Conservation (phyloP, 1,140 invertebrate species). For the Intoshia linei region DNA sequence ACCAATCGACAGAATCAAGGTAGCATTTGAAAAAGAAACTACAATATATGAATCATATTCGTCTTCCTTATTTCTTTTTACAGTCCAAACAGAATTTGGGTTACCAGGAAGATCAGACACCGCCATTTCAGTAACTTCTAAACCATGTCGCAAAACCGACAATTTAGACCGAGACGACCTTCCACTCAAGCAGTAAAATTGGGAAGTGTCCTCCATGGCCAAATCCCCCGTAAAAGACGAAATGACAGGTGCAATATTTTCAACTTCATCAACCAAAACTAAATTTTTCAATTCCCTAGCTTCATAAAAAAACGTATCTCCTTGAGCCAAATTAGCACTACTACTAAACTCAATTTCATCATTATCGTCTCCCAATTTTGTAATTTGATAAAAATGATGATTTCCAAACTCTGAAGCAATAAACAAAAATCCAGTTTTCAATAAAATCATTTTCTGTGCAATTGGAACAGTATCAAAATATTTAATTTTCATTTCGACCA, state of each 20-base stretch:
- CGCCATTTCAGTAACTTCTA: slow-evolving; percentile 88
- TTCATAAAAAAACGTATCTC: slow-evolving; percentile 93
- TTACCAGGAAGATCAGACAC: slow-evolving; percentile 91
- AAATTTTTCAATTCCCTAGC: slow-evolving; percentile 67
- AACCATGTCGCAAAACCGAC: slow-evolving; percentile 62
- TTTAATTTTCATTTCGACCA: slow-evolving; percentile 88
- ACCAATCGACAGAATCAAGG: slow-evolving; percentile 84
- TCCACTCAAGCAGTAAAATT: slow-evolving; percentile 76
- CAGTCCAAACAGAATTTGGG: slow-evolving; percentile 97
- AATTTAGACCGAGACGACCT: slow-evolving; percentile 63
- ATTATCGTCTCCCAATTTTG: slow-evolving; percentile 87
- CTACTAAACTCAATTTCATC: slow-evolving; percentile 96
- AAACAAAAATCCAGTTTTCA: slow-evolving; percentile 93
- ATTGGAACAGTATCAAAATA: slow-evolving; percentile 98
- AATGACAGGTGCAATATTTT: slow-evolving; percentile 72
- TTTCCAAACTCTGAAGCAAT: slow-evolving; percentile 96
- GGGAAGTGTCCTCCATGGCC: slow-evolving; percentile 89
- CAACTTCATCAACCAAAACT: slow-evolving; percentile 81
- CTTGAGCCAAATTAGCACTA: slow-evolving; percentile 81
- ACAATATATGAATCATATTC: slow-evolving; percentile 98
- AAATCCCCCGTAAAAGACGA: slow-evolving; percentile 25
- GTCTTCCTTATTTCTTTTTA: slow-evolving; percentile 76
- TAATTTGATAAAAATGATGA: slow-evolving; percentile 92
- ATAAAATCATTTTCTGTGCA: slow-evolving; percentile 66
- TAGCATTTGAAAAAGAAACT: slow-evolving; percentile 97